These are phyloP conservation scores for Lithophane socia DNA, from an alignment of 2,888 invertebrate species.

Conservation along the genomic window DNA sequence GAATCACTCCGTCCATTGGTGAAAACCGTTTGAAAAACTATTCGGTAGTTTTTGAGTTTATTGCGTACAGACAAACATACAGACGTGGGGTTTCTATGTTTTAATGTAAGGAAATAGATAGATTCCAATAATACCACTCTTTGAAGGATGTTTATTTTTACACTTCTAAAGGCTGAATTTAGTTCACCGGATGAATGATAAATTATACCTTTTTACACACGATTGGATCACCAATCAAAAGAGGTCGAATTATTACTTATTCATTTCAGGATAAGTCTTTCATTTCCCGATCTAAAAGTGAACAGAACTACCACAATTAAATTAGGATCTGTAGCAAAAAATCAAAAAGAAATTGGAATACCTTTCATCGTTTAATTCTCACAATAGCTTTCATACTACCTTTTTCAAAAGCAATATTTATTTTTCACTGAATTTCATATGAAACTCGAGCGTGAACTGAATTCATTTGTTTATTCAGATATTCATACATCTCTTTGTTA, in stretches of 20 bases:
- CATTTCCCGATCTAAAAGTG: neutral
- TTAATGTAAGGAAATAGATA: too few relatives aligned
- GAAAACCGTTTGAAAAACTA: too few relatives aligned
- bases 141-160: slow-evolving; percentile 23
- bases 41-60: too few relatives aligned
- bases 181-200: slow-evolving; percentile 10
- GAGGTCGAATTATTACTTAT: slow-evolving; percentile 33
- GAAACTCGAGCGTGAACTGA: slow-evolving; percentile 41
- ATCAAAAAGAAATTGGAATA: slow-evolving; percentile 21
- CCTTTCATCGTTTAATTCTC: slow-evolving; percentile 4
- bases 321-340: neutral
- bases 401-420: slow-evolving; percentile 51
- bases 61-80: too few relatives aligned
- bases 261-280: slow-evolving; percentile 16
- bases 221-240: slow-evolving; percentile 29
- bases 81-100: too few relatives aligned
- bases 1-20: too few relatives aligned
- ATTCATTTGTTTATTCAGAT: slow-evolving; percentile 57
- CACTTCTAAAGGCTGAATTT: slow-evolving; percentile 20
- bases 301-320: neutral
- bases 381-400: slow-evolving; percentile 17
- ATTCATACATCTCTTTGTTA: slow-evolving; percentile 57
- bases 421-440: slow-evolving; percentile 54
- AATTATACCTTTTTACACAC: slow-evolving; percentile 26
- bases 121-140: neutral